Conservation (phyloP, 1,140 invertebrate genomes). For the Scylla paramamosain region DNA sequence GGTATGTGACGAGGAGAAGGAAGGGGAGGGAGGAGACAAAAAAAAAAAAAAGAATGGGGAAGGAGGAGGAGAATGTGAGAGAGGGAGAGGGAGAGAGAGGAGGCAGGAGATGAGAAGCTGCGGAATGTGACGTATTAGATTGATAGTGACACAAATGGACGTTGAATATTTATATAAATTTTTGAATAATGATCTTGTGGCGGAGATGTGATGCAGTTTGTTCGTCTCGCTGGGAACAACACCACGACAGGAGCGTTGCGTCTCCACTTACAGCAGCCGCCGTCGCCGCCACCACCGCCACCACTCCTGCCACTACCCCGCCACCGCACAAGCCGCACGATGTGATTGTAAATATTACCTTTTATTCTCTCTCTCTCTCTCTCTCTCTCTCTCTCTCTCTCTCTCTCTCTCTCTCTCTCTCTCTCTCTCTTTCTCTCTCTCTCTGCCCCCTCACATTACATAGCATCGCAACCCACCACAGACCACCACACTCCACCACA, state of each 20-base stretch:
- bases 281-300: neutral
- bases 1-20: constrained; percentile 23
- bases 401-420: neutral
- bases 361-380: constrained; percentile 3
- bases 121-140: neutral
- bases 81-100: neutral
- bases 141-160: neutral
- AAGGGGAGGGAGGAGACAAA: neutral
- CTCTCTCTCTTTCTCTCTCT: constrained; percentile 34
- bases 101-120: neutral
- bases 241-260: no score
- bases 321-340: neutral
- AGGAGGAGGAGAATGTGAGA: neutral
- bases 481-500: no score
- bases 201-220: no score
- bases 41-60: neutral
- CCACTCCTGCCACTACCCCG: neutral
- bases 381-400: constrained; percentile 38
- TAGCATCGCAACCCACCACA: no score
- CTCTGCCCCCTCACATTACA: neutral
- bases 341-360: no score
- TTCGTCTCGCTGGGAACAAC: neutral
- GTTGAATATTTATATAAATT: no score
- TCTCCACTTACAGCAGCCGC: neutral
- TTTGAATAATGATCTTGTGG: no score